Base-by-base conservation (phyloP, 2,888 invertebrate species). In the Parthenolecanium corni region DNA sequence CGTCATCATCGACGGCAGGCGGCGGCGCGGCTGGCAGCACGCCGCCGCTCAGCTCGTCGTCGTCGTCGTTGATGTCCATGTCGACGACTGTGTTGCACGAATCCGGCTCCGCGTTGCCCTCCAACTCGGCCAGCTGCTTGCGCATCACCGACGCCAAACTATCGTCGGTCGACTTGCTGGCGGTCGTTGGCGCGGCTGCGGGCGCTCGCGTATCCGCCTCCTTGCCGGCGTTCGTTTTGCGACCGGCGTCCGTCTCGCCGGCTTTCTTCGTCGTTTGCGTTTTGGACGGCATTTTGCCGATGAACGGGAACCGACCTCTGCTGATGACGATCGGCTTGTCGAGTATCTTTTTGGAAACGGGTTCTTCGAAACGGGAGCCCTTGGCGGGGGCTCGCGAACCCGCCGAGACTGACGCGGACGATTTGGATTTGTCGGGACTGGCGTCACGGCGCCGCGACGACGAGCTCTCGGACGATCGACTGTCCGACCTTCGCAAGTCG, bases 201-300 rank as follows among this genome's bases (percentile, higher is more conserved):
- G 21, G 2, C 47, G 47, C 5, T 11, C 14, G 9, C 38, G 38
- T 11, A 25, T 31, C 12, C 2, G 1, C 36, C 1, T 2, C 24
- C 18, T 52, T 52, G 24, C 23, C 4, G 36, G n/a, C 53, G 40
- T 31, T 36, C 12, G 4, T 14, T 21, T 38, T 53, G 36, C 1
- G 2, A 11, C n/a, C n/a, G n/a, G n/a, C n/a, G n/a, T 20, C 52
- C 5, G 16, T 52, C n/a, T 36, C 49, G 11, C 31, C 44, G 62
- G 23, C n/a, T 38, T 62, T 42, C 14, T 62, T 58, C 36, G 51
- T 1, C 2, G 67, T 67, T 56, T n/a, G n/a, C n/a, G n/a, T n/a
- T n/a, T 66, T 67, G 12, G 89, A 79, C 0, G 89, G 89, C 83
- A 89, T 84, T 72, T 88, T 81, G 67, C 89, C 90, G 67, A 89